Percentiles rank a stretch among this genome's conserved stretches.
Conservation (phyloP, 2,113 vertebrate genomes). For the Macroglossus sobrinus region DNA sequence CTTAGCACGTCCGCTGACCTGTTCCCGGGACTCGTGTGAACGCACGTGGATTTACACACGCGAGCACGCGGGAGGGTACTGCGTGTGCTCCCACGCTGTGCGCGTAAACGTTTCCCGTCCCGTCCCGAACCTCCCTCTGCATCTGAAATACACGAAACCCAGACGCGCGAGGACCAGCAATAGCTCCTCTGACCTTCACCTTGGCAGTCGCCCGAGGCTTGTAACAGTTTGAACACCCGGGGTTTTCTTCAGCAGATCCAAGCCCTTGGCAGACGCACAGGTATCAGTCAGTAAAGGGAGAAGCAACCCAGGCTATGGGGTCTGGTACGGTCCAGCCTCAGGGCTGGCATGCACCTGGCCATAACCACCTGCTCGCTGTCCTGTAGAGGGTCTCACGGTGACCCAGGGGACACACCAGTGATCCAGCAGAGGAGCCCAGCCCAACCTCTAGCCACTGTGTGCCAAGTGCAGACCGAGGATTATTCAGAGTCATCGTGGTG, state of each 20-base stretch:
- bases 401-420: neutral
- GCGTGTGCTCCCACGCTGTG: accelerated
- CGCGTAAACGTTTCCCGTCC: no score
- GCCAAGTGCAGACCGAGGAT: accelerated
- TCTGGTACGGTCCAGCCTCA: accelerated
- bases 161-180: neutral
- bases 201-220: neutral
- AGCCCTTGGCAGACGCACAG: no score
- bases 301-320: neutral
- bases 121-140: neutral
- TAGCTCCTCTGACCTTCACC: no score
- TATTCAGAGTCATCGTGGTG: accelerated
- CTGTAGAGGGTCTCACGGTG: accelerated
- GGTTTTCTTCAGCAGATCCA: neutral
- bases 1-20: accelerated
- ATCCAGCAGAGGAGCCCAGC: accelerated
- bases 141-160: neutral
- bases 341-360: neutral
- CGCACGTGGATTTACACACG: accelerated
- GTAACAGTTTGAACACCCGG: neutral
- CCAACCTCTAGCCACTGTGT: accelerated
- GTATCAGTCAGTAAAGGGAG: neutral
- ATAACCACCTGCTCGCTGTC: accelerated
- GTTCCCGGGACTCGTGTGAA: neutral
- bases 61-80: accelerated